Evolutionary conservation across 2,113 vertebrate genomes (phyloP), one percentile per base, ranked within the genome.

Genomic region (Dipodomys ordii): DNA sequence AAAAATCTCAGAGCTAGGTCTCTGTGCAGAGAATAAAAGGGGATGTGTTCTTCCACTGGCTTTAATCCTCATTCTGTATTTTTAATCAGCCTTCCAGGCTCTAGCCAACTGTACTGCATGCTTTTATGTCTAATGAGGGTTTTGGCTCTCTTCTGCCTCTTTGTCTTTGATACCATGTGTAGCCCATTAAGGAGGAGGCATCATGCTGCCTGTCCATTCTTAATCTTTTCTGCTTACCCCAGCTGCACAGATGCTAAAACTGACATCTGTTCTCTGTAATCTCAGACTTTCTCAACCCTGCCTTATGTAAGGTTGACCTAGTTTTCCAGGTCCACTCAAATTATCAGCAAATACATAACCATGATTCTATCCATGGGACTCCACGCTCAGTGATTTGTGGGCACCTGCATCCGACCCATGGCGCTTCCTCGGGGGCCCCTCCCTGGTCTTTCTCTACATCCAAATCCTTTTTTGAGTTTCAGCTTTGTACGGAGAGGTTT

Each of bases 241-340:
- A 57, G 78, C 81, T 65, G 9, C 89, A 84, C 39, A 39, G 93
- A 78, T 76, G 82, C 83, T 78, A 79, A 92, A 18, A 69, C 91
- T 62, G 81, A 81, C 95, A 94, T 96, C 95, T 96, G 91, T 71
- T 89, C 93, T 65, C 83, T 60, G 64, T 94, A 92, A 95, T 95
- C 92, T 79, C 60, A 60, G 88, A 92, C 32, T 84, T 73, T 93
- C 60, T 84, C 85, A 69, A 87, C 49, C 27, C 83, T 23, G 27
- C 62, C 78, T 95, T 88, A 91, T 65, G 53, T 89, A 92, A 96
- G 73, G 39, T 9, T 96, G 95, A 93, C 89, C 94, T 94, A 92
- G 67, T 94, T 97, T 77, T 78, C 89, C 28, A 2, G 25, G 68
- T 77, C 72, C 74, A 49, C 82, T 91, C 62, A 44, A 87, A 87